phyloP scores from a whole-genome alignment of 2,888 invertebrate genomes.

The Pachymerium ferrugineum region DNA sequence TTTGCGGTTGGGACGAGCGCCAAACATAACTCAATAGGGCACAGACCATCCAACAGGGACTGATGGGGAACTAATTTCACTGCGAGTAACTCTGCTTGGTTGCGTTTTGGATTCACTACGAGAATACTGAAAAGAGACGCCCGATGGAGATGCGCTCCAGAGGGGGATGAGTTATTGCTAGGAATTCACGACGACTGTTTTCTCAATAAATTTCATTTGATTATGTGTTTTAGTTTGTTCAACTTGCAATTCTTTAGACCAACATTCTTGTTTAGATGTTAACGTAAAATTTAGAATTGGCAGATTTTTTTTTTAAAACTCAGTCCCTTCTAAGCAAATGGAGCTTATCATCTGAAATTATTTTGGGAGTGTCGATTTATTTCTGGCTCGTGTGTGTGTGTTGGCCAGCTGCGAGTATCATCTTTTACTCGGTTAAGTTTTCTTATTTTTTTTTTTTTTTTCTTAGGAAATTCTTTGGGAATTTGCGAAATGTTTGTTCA shows the following conservation, averaged over 20 bases:
- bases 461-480: background rate
- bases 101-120: background rate
- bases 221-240: too few relatives aligned
- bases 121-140: background rate
- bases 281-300: background rate
- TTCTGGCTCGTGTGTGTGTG: background rate
- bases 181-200: too few relatives aligned
- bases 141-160: background rate
- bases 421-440: background rate
- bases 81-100: background rate
- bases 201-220: too few relatives aligned
- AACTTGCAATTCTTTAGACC: too few relatives aligned
- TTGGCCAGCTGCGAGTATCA: background rate
- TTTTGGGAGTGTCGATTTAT: background rate
- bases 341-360: background rate
- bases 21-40: background rate
- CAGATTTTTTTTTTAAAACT: background rate
- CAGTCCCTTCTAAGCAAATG: background rate
- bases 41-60: background rate
- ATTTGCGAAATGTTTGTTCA: background rate
- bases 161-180: too few relatives aligned
- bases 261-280: too few relatives aligned
- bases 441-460: background rate
- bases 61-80: background rate
- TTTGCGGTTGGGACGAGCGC: background rate